Percentiles rank a stretch among this genome's conserved stretches.
phyloP scores from a whole-genome alignment of 2,113 vertebrate genomes.

The Ibidorhyncha struthersii region DNA sequence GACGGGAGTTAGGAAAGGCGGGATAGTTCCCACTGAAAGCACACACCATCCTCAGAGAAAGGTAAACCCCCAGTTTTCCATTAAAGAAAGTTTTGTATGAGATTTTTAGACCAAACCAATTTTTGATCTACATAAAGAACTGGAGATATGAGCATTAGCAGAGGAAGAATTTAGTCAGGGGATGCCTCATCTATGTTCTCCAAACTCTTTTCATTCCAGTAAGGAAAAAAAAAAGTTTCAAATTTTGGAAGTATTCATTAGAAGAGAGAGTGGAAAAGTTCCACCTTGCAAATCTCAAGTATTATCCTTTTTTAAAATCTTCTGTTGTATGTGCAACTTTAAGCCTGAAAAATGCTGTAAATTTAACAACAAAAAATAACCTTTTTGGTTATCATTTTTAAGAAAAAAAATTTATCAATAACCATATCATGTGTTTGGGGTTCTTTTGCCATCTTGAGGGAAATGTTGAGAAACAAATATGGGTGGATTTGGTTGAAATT shows the following conservation, averaged over 20 bases:
- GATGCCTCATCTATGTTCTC: not conserved
- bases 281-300: not conserved
- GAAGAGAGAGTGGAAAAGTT: not conserved
- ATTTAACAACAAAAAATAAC: not conserved
- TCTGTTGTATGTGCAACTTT: not conserved
- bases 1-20: not conserved
- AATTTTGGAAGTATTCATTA: not conserved
- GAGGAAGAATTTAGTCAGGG: not conserved
- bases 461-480: not conserved
- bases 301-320: not conserved
- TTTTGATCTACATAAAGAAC: not conserved
- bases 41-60: not conserved
- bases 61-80: not conserved
- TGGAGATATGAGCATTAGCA: not conserved
- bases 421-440: rapidly evolving
- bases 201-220: not conserved
- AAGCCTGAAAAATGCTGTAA: not conserved
- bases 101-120: not conserved
- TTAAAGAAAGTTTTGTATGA: not conserved
- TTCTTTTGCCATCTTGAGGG: not conserved
- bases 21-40: not conserved
- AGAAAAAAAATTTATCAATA: not conserved
- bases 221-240: not conserved
- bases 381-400: not conserved
- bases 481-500: not conserved